Evolutionary conservation across 2,888 invertebrate species (phyloP).

Genomic region (Melinaea marsaeus): DNA sequence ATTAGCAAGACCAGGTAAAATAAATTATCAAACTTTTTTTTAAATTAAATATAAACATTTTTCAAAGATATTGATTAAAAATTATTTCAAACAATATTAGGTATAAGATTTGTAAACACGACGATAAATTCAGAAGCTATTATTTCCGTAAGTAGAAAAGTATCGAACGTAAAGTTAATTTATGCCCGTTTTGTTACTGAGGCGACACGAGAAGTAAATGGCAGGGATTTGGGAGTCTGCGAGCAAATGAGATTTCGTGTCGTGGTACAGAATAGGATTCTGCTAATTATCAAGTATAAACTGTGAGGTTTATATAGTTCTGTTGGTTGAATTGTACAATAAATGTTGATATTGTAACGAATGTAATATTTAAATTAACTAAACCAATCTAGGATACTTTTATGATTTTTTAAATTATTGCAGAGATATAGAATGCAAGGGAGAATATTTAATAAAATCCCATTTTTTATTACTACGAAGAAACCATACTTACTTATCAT

Average conservation of each 20-base stretch:
- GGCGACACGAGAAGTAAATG: conserved; percentile 53
- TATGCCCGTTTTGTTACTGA: conserved; percentile 72
- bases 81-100: conserved; percentile 11
- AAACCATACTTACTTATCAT: too few species aligned
- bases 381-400: too few species aligned
- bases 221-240: conserved; percentile 59
- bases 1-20: neutral
- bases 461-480: too few species aligned
- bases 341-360: too few species aligned
- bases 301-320: neutral
- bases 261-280: conserved; percentile 31
- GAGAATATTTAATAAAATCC: too few species aligned
- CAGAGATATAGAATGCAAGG: too few species aligned
- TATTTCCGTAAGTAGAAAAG: conserved; percentile 72
- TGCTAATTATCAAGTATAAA: conserved; percentile 14
- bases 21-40: too few species aligned
- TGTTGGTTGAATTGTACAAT: neutral
- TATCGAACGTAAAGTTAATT: conserved; percentile 75
- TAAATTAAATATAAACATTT: too few species aligned
- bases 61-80: neutral
- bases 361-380: too few species aligned
- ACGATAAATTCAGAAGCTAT: conserved; percentile 66
- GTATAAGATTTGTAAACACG: conserved; percentile 46
- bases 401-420: too few species aligned
- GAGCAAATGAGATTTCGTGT: conserved; percentile 55